Evolutionary conservation across 2,888 invertebrate species (phyloP).

Genomic region (Xestia xanthographa): DNA sequence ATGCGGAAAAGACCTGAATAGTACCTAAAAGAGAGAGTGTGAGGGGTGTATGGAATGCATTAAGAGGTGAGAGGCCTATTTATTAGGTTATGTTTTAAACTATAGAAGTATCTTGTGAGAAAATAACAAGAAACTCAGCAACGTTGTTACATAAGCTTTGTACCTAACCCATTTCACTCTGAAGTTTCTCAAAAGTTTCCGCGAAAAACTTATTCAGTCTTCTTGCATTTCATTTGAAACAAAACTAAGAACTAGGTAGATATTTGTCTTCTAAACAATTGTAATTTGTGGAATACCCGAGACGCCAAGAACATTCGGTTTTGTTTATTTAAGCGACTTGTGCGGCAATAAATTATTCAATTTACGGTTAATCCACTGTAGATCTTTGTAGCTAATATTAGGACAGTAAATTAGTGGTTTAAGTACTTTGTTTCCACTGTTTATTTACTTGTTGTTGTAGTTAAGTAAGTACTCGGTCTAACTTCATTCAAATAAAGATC

Average conservation of each 20-base stretch:
- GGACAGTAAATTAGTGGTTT: constrained; percentile 34
- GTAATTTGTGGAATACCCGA: constrained; percentile 15
- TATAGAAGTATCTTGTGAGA: neutral
- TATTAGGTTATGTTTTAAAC: too few species aligned
- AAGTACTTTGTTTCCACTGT: constrained; percentile 17
- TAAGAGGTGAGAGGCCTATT: too few species aligned
- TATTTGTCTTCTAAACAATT: constrained; percentile 8
- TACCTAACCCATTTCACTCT: too few species aligned
- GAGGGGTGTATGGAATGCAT: too few species aligned
- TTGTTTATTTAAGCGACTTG: constrained; percentile 48
- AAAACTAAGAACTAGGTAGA: neutral
- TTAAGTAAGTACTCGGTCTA: neutral
- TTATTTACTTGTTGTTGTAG: constrained; percentile 27
- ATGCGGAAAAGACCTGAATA: too few species aligned
- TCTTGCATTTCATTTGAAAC: neutral
- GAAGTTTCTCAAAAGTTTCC: too few species aligned
- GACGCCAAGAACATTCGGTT: constrained; percentile 10
- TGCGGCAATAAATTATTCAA: constrained; percentile 55
- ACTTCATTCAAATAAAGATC: neutral
- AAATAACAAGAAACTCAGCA: too few species aligned
- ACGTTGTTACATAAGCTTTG: too few species aligned
- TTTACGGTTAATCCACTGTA: constrained; percentile 45
- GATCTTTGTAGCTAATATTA: constrained; percentile 49
- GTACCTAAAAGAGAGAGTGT: too few species aligned
- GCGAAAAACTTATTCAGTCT: constrained; percentile 1